Conservation (phyloP, 2,797 vertebrate species). For the Gymnodraco acuticeps region DNA sequence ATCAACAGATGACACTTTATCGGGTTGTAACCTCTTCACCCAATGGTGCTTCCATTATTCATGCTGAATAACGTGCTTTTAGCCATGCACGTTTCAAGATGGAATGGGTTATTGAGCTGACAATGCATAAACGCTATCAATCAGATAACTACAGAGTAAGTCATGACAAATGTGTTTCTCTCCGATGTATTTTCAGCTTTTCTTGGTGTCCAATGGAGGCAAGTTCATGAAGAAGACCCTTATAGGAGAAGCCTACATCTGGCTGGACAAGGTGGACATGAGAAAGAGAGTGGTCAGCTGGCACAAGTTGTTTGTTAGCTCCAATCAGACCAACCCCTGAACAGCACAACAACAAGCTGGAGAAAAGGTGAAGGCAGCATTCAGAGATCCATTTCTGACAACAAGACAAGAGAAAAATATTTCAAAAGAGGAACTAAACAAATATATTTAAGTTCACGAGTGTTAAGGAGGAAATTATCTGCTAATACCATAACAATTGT, state of each 20-base stretch:
- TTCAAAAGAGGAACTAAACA: constrained; percentile 12
- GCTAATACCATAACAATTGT: constrained; percentile 67
- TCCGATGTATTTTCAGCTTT: constrained; percentile 83
- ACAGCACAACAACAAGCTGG: neutral
- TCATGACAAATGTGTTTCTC: constrained; percentile 12
- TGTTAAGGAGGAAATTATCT: constrained; percentile 35
- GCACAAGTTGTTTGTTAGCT: constrained; percentile 96
- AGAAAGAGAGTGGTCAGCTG: constrained; percentile 98
- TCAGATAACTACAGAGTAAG: neutral
- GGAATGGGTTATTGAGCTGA: neutral
- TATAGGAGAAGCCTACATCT: constrained; percentile 98
- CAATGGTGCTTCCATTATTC: constrained; percentile 8
- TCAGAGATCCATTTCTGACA: constrained; percentile 14
- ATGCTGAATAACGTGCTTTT: neutral
- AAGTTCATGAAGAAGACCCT: constrained; percentile 99
- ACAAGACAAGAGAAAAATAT: constrained; percentile 16
- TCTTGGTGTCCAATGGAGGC: constrained; percentile 96
- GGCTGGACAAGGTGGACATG: constrained; percentile 99
- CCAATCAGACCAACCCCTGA: constrained; percentile 90
- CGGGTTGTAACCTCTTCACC: neutral
- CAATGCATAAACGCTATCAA: neutral
- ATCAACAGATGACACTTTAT: neutral
- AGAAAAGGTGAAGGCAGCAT: constrained; percentile 35
- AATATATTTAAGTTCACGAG: constrained; percentile 27
- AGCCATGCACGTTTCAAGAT: neutral